Evolutionary conservation across 2,797 vertebrate genomes (phyloP).

Genomic region (Valencia hispanica): DNA sequence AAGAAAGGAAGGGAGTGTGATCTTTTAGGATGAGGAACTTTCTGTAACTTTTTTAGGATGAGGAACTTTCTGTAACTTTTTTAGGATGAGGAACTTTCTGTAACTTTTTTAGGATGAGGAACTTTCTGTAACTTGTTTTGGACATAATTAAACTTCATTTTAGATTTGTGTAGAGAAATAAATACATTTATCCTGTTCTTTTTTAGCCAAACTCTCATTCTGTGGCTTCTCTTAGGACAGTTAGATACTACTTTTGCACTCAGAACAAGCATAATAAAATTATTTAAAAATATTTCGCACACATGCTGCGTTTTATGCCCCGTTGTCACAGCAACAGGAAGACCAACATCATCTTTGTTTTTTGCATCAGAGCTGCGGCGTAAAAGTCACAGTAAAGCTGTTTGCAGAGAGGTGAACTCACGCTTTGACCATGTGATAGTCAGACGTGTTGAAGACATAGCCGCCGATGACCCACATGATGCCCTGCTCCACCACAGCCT

Average conservation of each 20-base stretch:
- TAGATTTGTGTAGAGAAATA: not conserved
- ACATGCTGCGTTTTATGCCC: not conserved
- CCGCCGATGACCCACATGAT: constrained; percentile 97
- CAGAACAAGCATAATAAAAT: constrained; percentile 17
- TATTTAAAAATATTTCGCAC: constrained; percentile 13
- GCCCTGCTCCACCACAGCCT: constrained; percentile 87
- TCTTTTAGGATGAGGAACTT: too few species aligned
- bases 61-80: too few species aligned
- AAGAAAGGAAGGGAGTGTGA: too few species aligned
- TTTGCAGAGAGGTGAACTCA: constrained; percentile 76
- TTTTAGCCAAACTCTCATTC: not conserved
- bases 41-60: too few species aligned
- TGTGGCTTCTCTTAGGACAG: not conserved
- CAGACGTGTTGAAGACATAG: constrained; percentile 95
- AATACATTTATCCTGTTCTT: not conserved
- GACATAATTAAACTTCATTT: not conserved
- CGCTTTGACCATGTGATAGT: constrained; percentile 94
- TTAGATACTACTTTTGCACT: not conserved
- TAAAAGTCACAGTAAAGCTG: not conserved
- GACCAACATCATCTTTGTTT: not conserved
- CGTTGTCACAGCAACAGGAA: constrained; percentile 39
- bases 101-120: not conserved
- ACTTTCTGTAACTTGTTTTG: not conserved
- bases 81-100: not conserved
- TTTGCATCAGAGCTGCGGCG: not conserved